Evolutionary conservation across 2,797 vertebrate genomes (phyloP).

Genomic region (Lagorchestes hirsutus): DNA sequence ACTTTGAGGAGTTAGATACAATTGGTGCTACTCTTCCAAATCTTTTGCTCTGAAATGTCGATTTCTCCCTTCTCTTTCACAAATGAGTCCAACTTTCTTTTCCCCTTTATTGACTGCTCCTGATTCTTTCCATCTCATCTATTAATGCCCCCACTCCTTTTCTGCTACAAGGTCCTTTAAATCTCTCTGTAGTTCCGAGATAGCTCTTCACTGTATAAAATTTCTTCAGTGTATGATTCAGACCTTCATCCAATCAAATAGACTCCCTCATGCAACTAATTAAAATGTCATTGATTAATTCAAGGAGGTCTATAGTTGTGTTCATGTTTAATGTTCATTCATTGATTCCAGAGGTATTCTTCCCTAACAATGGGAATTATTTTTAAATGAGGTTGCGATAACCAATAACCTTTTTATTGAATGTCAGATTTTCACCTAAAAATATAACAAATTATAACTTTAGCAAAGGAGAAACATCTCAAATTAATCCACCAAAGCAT

Average conservation of each 20-base stretch:
- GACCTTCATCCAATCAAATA: not conserved
- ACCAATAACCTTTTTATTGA: not conserved
- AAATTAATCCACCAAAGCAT: not conserved
- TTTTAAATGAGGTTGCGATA: not conserved
- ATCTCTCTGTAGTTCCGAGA: not conserved
- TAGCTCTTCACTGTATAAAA: not conserved
- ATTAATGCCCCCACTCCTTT: not conserved
- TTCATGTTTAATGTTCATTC: not conserved
- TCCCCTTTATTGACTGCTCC: not conserved
- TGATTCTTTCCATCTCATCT: not conserved
- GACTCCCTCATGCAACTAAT: not conserved
- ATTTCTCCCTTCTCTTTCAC: not conserved
- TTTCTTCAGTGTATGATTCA: not conserved
- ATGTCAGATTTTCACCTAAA: not conserved
- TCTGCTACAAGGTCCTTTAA: not conserved
- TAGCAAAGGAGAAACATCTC: not conserved
- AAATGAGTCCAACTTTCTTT: not conserved
- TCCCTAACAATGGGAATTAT: not conserved
- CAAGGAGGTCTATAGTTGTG: not conserved
- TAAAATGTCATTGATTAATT: not conserved
- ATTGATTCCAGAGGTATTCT: not conserved
- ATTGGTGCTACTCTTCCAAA: not conserved
- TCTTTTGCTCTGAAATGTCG: not conserved
- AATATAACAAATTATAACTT: not conserved
- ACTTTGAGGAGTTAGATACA: not conserved